Evolutionary conservation across 2,797 vertebrate genomes (phyloP).

Genomic region (Brachymystax lenok): DNA sequence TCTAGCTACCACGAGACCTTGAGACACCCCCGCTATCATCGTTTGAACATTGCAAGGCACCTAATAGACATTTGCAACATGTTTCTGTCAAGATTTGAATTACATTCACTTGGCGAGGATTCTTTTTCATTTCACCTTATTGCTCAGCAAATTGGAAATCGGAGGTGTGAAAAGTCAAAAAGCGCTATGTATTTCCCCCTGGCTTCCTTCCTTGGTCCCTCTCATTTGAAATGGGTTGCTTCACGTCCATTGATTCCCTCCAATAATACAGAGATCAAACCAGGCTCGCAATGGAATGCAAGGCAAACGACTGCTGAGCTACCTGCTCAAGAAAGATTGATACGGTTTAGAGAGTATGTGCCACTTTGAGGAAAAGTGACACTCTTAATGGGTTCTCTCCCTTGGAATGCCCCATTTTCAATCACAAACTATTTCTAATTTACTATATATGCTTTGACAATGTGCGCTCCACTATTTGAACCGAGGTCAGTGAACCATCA

Average conservation of each 20-base stretch:
- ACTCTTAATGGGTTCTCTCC: not conserved
- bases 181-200: not conserved
- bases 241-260: conserved; percentile 23
- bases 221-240: conserved; percentile 16
- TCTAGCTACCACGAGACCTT: conserved; percentile 3
- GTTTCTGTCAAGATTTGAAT: not conserved
- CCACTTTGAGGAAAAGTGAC: not conserved
- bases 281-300: conserved; percentile 38
- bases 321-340: not conserved
- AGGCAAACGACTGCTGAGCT: conserved; percentile 30
- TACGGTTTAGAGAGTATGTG: not conserved
- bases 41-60: conserved; percentile 6
- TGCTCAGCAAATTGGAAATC: conserved; percentile 12
- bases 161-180: conserved; percentile 7
- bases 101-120: conserved; percentile 5
- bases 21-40: not conserved
- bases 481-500: not conserved
- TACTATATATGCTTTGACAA: not conserved
- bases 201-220: not conserved
- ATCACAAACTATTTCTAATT: not conserved
- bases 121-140: conserved; percentile 6
- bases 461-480: not conserved
- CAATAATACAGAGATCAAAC: conserved; percentile 46
- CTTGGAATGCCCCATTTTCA: not conserved
- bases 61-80: conserved; percentile 6